Conservation (phyloP, 2,797 vertebrate species). For the Acanthiza pusilla region DNA sequence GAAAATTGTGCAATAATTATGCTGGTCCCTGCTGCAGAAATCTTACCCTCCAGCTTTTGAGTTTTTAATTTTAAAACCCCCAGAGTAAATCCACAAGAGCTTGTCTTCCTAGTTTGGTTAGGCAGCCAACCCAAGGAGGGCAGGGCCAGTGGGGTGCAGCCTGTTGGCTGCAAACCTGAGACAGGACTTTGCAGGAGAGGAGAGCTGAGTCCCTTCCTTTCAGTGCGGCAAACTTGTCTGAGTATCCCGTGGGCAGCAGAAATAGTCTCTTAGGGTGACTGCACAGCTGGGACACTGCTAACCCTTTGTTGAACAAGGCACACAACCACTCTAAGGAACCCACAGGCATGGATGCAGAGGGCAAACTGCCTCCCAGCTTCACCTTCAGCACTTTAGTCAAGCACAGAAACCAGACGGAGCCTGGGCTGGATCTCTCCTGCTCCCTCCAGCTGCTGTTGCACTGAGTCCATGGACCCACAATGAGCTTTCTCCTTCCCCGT, state of each 20-base stretch:
- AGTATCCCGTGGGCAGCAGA: background rate
- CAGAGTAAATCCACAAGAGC: background rate
- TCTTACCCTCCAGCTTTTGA: background rate
- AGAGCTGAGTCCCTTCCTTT: background rate
- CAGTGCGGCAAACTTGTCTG: background rate
- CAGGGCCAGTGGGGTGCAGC: background rate
- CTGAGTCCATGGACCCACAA: background rate
- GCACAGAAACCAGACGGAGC: background rate
- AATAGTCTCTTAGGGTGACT: background rate
- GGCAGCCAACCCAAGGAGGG: background rate
- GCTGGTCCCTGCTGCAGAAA: background rate
- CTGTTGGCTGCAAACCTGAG: background rate
- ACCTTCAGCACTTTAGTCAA: background rate
- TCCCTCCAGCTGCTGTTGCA: background rate
- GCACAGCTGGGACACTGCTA: background rate
- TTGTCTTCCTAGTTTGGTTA: background rate
- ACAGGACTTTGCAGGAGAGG: background rate
- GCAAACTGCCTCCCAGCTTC: background rate
- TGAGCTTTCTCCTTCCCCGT: background rate
- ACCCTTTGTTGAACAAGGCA: background rate
- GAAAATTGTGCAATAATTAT: background rate
- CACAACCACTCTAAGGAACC: background rate
- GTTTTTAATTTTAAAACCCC: background rate
- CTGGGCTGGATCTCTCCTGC: background rate
- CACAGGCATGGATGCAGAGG: background rate